Percentiles rank a stretch among this genome's conserved stretches.
Evolutionary conservation across 2,113 vertebrate species (phyloP).

Genomic region (Andinoacara biseriatus): DNA sequence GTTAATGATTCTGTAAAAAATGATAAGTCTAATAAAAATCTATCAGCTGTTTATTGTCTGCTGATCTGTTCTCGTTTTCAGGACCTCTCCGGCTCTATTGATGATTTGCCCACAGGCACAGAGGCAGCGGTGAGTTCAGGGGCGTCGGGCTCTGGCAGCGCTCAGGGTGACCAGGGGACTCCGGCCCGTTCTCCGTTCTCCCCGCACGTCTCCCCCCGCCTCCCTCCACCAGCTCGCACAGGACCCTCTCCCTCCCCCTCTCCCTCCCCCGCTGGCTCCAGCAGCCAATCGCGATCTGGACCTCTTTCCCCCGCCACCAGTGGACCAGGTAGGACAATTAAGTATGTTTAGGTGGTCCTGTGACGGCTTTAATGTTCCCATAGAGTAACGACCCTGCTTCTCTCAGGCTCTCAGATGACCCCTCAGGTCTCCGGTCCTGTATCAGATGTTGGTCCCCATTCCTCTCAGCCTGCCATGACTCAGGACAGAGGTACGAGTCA

Average conservation of each 20-base stretch:
- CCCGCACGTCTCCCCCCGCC: constrained; percentile 90
- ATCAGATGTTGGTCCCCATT: constrained; percentile 88
- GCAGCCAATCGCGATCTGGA: constrained; percentile 89
- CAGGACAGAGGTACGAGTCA: constrained; percentile 88
- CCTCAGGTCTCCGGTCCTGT: constrained; percentile 89
- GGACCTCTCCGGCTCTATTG: constrained; percentile 95
- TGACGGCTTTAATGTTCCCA: neutral
- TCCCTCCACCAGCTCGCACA: constrained; percentile 84
- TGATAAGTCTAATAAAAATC: neutral
- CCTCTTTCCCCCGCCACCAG: constrained; percentile 90
- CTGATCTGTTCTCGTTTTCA: constrained; percentile 49
- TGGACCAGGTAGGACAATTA: constrained; percentile 83
- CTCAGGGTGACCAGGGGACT: constrained; percentile 91
- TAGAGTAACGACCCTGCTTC: neutral
- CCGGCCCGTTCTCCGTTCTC: constrained; percentile 93
- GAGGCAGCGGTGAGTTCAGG: constrained; percentile 91
- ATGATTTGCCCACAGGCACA: constrained; percentile 92
- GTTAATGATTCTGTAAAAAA: too few species aligned
- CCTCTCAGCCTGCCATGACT: constrained; percentile 91
- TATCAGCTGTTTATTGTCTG: neutral
- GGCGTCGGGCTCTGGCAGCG: constrained; percentile 88
- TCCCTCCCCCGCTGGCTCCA: constrained; percentile 86
- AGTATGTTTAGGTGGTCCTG: too few species aligned
- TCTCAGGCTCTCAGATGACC: constrained; percentile 88
- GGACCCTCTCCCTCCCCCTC: constrained; percentile 89